Percentiles rank a stretch among this genome's conserved stretches.
Conservation (phyloP, 2,888 invertebrate species). For the Andricus curvator region DNA sequence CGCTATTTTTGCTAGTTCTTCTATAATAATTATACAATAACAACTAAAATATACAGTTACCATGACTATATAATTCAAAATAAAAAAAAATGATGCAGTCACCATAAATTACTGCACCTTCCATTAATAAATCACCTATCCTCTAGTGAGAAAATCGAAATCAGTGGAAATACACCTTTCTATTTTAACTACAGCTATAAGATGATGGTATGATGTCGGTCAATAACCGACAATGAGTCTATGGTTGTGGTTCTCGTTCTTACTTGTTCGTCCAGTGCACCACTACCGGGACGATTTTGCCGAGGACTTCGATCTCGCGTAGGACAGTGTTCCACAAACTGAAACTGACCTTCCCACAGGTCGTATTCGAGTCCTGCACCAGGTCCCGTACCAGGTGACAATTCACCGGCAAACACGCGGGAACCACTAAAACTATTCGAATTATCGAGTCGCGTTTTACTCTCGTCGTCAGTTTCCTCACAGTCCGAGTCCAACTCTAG, state of each 20-base stretch:
- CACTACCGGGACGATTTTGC: constrained; percentile 61
- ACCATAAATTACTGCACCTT: constrained; percentile 2
- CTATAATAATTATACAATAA: not conserved
- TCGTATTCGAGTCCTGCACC: constrained; percentile 88
- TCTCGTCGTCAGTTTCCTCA: constrained; percentile 51
- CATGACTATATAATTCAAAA: not conserved
- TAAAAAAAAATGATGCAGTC: not conserved
- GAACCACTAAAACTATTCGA: constrained; percentile 48
- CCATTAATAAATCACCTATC: constrained; percentile 18
- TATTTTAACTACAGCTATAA: constrained; percentile 19
- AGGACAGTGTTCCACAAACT: constrained; percentile 84
- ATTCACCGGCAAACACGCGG: constrained; percentile 29
- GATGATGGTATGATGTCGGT: constrained; percentile 2
- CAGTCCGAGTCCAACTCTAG: constrained; percentile 59
- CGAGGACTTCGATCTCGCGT: constrained; percentile 47
- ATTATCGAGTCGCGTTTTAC: not conserved
- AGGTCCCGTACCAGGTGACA: constrained; percentile 55
- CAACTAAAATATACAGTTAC: not conserved
- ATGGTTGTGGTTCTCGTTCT: constrained; percentile 58
- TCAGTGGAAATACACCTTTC: constrained; percentile 28
- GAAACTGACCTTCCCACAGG: constrained; percentile 94
- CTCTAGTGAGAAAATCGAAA: not conserved
- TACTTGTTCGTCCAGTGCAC: constrained; percentile 83
- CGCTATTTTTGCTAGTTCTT: too few relatives aligned
- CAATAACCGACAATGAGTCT: constrained; percentile 24